Conservation (phyloP, 2,797 vertebrate species). For the Sciurus carolinensis region DNA sequence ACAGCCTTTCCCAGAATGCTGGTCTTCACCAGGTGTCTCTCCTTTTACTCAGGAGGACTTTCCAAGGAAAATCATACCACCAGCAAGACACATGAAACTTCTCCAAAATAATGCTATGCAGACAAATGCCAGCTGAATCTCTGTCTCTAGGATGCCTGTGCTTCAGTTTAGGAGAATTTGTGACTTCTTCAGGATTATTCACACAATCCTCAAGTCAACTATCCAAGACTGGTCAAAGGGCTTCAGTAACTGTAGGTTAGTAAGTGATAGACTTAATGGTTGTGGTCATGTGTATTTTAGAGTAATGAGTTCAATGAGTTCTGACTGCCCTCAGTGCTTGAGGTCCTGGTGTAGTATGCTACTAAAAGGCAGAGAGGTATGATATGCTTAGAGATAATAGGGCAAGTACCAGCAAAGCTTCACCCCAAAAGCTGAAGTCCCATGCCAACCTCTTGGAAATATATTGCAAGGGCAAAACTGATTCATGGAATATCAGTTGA, state of each 20-base stretch:
- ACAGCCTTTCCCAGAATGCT: neutral
- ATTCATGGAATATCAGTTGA: neutral
- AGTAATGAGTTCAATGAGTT: neutral
- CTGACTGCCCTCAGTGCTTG: neutral
- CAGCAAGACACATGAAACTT: neutral
- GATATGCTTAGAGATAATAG: neutral
- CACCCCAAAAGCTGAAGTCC: neutral
- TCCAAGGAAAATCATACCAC: slow-evolving; percentile 61
- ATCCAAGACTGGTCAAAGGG: neutral
- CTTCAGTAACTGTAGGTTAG: neutral
- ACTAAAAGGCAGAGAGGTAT: neutral
- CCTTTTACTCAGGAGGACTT: slow-evolving; percentile 51
- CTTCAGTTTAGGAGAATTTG: neutral
- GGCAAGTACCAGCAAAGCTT: neutral
- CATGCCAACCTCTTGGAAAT: neutral
- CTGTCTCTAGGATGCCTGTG: neutral
- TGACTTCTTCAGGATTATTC: neutral
- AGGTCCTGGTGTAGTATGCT: neutral
- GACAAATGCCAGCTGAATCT: neutral
- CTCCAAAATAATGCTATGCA: neutral
- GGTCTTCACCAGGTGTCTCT: neutral
- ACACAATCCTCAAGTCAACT: neutral
- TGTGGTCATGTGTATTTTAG: neutral
- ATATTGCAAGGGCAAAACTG: neutral
- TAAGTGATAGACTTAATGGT: neutral